Conservation (phyloP, 1,140 invertebrate species). For the Rhyzopertha dominica region DNA sequence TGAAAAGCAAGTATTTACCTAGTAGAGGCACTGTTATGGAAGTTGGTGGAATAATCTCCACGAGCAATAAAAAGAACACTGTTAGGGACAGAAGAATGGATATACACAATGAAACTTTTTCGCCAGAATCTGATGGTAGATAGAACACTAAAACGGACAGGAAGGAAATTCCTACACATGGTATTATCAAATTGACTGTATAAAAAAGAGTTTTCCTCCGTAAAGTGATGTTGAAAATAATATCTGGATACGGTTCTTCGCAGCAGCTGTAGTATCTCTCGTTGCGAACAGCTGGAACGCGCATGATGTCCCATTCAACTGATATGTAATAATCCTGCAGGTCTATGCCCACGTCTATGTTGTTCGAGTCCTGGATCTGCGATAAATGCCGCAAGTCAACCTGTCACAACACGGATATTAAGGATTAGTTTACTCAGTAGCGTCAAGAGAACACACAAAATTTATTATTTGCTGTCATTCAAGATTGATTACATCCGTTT, state of each 20-base stretch:
- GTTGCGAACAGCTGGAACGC: constrained; percentile 78
- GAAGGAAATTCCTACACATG: constrained; percentile 94
- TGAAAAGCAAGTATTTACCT: constrained; percentile 98
- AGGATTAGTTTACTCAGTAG: too few relatives aligned
- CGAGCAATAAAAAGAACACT: constrained; percentile 96
- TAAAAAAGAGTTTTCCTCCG: constrained; percentile 96
- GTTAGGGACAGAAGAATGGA: constrained; percentile 97
- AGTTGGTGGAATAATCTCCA: constrained; percentile 99
- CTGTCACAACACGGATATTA: constrained; percentile 49
- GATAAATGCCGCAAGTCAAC: constrained; percentile 82
- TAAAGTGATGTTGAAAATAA: constrained; percentile 96
- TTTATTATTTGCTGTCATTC: too few relatives aligned
- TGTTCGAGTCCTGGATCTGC: constrained; percentile 73
- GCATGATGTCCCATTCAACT: constrained; percentile 96
- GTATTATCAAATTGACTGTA: constrained; percentile 94
- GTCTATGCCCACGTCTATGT: constrained; percentile 85
- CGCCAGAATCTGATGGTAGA: constrained; percentile 94
- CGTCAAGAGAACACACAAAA: too few relatives aligned
- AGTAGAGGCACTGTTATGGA: constrained; percentile 95
- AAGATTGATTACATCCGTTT: too few relatives aligned
- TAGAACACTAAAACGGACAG: constrained; percentile 98
- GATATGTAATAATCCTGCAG: constrained; percentile 93
- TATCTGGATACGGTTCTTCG: constrained; percentile 89
- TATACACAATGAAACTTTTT: constrained; percentile 96
- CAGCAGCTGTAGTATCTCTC: constrained; percentile 89